phyloP scores from a whole-genome alignment of 2,888 invertebrate species.

The Tiphia femorata region DNA sequence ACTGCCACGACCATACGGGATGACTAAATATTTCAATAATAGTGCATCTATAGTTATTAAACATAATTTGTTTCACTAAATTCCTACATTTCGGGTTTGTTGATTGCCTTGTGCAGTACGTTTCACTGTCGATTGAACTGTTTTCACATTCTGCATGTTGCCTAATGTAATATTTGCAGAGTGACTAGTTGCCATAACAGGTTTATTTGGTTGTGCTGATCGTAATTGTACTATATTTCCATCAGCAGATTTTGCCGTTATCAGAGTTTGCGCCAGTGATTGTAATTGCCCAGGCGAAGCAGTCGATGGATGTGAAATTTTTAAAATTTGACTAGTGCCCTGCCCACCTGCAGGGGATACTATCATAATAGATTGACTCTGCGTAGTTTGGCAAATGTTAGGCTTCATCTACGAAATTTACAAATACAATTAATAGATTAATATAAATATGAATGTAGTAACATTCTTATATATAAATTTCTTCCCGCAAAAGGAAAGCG shows the following conservation, averaged over 20 bases:
- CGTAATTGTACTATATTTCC: conserved; percentile 66
- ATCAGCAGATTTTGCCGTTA: conserved; percentile 66
- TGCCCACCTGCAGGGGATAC: conserved; percentile 65
- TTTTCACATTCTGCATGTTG: conserved; percentile 60
- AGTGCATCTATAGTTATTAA: background rate
- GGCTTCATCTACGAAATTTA: conserved; percentile 53
- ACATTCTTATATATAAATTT: background rate
- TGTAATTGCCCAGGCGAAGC: conserved; percentile 65
- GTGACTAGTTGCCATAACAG: conserved; percentile 58
- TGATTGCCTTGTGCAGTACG: conserved; percentile 69
- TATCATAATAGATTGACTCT: conserved; percentile 67
- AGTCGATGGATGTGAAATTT: conserved; percentile 66
- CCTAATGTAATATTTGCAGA: conserved; percentile 58
- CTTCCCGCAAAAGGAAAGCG: no score
- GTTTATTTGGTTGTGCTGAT: conserved; percentile 56
- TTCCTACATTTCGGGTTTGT: conserved; percentile 62
- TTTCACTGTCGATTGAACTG: conserved; percentile 58
- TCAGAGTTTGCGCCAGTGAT: conserved; percentile 64
- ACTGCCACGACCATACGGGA: background rate
- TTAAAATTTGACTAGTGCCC: conserved; percentile 65
- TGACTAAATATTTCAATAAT: no score
- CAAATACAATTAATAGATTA: no score
- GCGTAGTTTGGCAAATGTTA: conserved; percentile 53
- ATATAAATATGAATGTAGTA: background rate
- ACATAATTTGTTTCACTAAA: background rate